Conservation (phyloP, 2,888 invertebrate genomes). For the Cephonodes hylas region DNA sequence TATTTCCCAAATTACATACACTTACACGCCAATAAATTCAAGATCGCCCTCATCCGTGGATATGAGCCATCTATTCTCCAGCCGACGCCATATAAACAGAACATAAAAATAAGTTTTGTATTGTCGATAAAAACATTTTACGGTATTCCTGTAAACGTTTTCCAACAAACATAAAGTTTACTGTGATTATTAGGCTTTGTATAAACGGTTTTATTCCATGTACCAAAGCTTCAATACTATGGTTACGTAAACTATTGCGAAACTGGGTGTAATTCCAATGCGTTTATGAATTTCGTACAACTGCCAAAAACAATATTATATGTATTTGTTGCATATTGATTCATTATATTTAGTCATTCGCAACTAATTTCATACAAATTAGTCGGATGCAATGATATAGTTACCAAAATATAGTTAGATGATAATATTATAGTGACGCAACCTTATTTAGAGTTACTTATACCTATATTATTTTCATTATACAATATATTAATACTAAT, state of each 20-base stretch:
- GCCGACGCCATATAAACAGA: conserved; percentile 63
- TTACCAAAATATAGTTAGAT: too few relatives aligned
- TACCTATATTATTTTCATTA: too few relatives aligned
- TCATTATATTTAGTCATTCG: too few relatives aligned
- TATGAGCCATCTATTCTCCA: conserved; percentile 53
- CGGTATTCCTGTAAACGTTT: conserved; percentile 48
- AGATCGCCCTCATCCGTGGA: conserved; percentile 52
- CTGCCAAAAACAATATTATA: too few relatives aligned
- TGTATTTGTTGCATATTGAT: too few relatives aligned
- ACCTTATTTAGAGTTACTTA: too few relatives aligned
- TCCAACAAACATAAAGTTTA: conserved; percentile 34
- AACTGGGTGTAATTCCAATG: background rate
- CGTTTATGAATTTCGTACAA: too few relatives aligned
- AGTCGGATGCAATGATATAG: too few relatives aligned
- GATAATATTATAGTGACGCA: too few relatives aligned
- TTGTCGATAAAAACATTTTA: conserved; percentile 66
- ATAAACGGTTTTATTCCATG: background rate
- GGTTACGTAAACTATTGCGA: background rate
- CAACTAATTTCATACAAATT: too few relatives aligned
- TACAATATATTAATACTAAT: too few relatives aligned
- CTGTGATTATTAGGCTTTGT: conserved; percentile 14
- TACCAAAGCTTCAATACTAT: background rate
- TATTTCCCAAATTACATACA: conserved; percentile 28
- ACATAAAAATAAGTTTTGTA: conserved; percentile 71
- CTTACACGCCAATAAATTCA: conserved; percentile 41